Percentiles rank a stretch among this genome's conserved stretches.
Evolutionary conservation across 2,113 vertebrate genomes (phyloP).

Genomic region (Puntigrus tetrazona): DNA sequence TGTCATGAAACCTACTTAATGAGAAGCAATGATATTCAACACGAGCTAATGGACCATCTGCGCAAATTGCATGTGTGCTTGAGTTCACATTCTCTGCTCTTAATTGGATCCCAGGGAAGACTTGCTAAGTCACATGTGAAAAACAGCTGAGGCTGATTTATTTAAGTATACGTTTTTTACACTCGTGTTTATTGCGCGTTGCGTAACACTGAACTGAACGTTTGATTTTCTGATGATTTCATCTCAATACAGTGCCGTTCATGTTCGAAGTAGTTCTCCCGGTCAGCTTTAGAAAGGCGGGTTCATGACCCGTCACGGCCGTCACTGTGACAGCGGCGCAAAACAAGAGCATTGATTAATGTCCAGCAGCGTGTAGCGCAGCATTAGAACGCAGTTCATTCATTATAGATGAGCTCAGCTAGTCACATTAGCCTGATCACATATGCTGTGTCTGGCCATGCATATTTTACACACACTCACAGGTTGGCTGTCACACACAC

Average conservation of each 20-base stretch:
- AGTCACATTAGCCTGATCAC: background rate
- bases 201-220: background rate
- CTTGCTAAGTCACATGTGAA: background rate
- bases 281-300: background rate
- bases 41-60: background rate
- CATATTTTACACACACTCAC: conserved; percentile 31
- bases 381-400: conserved; percentile 9
- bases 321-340: background rate
- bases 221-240: no score
- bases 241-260: background rate
- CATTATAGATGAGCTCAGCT: conserved; percentile 32
- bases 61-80: background rate
- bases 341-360: background rate
- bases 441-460: conserved; percentile 10
- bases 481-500: conserved; percentile 14
- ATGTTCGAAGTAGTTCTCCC: background rate
- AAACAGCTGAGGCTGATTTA: background rate
- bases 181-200: background rate
- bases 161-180: background rate
- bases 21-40: background rate
- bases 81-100: background rate
- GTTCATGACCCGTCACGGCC: background rate
- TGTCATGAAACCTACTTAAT: background rate
- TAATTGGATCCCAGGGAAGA: background rate
- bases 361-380: conserved; percentile 7